Evolutionary conservation across 2,888 invertebrate genomes (phyloP).

Genomic region (Spodoptera picta): DNA sequence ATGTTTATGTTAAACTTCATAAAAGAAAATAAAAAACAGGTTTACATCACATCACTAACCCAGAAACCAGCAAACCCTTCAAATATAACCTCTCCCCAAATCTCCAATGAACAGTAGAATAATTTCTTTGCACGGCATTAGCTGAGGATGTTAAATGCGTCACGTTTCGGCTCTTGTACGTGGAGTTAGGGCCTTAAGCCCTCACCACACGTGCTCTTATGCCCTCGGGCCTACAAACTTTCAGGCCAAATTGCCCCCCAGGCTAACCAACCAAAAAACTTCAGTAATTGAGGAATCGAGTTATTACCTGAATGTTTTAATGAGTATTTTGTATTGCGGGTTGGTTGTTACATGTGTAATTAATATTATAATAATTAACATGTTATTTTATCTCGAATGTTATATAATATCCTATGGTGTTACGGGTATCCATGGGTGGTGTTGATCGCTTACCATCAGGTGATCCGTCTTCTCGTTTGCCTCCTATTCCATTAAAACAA

Average conservation of each 20-base stretch:
- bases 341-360: too few relatives aligned
- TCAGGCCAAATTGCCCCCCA: constrained; percentile 22
- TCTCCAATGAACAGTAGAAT: constrained; percentile 3
- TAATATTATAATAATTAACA: too few relatives aligned
- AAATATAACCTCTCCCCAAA: background rate
- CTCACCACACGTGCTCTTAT: constrained; percentile 31
- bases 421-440: too few relatives aligned
- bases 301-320: constrained; percentile 11
- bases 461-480: too few relatives aligned
- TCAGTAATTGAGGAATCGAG: constrained; percentile 35
- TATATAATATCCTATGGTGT: too few relatives aligned
- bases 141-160: constrained; percentile 13
- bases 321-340: background rate
- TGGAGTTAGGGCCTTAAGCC: constrained; percentile 21
- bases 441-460: too few relatives aligned
- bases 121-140: constrained; percentile 9
- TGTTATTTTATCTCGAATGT: too few relatives aligned
- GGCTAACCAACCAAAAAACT: constrained; percentile 33
- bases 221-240: constrained; percentile 23
- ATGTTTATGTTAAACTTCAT: too few relatives aligned
- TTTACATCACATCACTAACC: too few relatives aligned
- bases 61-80: background rate
- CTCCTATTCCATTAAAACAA: too few relatives aligned
- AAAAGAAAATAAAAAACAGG: too few relatives aligned
- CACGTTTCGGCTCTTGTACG: constrained; percentile 25